Conservation (phyloP, 2,113 vertebrate genomes). For the Grantiella picta region DNA sequence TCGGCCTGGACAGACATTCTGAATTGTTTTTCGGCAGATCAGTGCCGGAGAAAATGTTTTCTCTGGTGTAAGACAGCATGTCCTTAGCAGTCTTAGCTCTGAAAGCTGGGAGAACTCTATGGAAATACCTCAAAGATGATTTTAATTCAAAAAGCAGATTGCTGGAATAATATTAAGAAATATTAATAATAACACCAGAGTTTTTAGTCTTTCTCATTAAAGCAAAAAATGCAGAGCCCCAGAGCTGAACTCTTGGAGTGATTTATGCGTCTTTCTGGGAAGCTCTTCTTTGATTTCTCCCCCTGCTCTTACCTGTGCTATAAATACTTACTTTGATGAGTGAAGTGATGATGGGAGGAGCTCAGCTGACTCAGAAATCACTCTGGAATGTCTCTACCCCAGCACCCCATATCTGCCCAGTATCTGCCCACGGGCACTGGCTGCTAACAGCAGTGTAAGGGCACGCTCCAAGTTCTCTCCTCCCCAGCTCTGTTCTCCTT, state of each 20-base stretch:
- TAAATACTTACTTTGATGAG: conserved; percentile 66
- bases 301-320: conserved; percentile 52
- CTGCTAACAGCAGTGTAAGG: neutral
- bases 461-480: neutral
- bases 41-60: neutral
- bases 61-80: neutral
- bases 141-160: neutral
- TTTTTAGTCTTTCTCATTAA: neutral
- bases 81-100: conserved; percentile 1
- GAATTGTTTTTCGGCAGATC: conserved; percentile 2
- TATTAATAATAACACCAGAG: neutral
- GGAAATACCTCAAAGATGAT: neutral
- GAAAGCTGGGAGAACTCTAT: neutral
- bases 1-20: neutral
- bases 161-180: neutral
- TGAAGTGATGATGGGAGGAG: conserved; percentile 56
- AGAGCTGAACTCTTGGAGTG: conserved; percentile 56
- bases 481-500: neutral
- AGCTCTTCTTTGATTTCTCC: conserved; percentile 46
- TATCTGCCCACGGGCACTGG: neutral
- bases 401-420: neutral
- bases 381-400: conserved; percentile 34
- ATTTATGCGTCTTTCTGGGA: conserved; percentile 52
- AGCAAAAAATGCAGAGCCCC: conserved; percentile 28
- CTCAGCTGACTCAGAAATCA: neutral